Conservation (phyloP, 2,888 invertebrate genomes). For the Nasonovia ribisnigri region DNA sequence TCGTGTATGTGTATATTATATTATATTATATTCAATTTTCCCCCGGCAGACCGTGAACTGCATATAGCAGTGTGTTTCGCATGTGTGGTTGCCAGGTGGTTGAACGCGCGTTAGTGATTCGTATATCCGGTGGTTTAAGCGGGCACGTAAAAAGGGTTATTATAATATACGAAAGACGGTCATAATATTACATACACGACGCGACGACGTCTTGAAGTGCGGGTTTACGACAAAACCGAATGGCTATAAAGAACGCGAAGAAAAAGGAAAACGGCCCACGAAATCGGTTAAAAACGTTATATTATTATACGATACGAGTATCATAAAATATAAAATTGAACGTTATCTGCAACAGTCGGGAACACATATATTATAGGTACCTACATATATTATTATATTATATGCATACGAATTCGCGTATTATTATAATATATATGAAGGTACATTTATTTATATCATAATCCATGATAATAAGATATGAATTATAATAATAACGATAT, state of each 20-base stretch:
- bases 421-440: not conserved
- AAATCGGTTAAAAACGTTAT: not conserved
- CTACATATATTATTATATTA: not conserved
- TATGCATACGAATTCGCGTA: not conserved
- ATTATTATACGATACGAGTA: not conserved
- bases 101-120: slow-evolving; percentile 48
- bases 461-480: not conserved
- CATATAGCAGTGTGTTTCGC: slow-evolving; percentile 31
- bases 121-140: slow-evolving; percentile 44
- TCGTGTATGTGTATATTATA: not conserved
- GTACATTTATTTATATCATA: not conserved
- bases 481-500: slow-evolving; percentile 6
- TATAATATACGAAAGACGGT: not conserved
- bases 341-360: not conserved
- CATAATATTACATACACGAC: not conserved
- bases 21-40: slow-evolving; percentile 43
- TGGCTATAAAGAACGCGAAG: not conserved
- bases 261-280: not conserved
- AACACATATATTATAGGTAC: not conserved
- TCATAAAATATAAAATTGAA: not conserved
- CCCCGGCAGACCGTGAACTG: slow-evolving; percentile 27
- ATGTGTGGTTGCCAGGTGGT: slow-evolving; percentile 60
- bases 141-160: slow-evolving; percentile 30
- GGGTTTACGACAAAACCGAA: not conserved
- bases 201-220: not conserved